Evolutionary conservation across 2,888 invertebrate species (phyloP), one percentile per base, ranked within the genome.

Genomic region (Ectobius pallidus): DNA sequence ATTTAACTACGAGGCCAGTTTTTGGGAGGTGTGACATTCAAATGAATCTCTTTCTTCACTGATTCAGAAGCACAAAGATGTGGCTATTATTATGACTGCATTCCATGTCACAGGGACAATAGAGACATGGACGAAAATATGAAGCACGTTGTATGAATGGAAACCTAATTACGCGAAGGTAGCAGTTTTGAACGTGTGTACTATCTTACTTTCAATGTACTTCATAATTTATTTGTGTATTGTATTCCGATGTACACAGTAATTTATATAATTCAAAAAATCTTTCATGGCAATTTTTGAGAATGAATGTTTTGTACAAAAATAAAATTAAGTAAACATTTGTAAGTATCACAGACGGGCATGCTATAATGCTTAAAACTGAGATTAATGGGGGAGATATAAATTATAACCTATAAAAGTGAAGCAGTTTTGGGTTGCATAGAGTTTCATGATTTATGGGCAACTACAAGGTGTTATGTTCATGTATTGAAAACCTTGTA

Each of bases 21-120:
- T 34, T 34, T 46, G 46, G 46, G n/a, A 46, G 46, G 46, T 14
- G 46, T n/a, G n/a, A 14, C n/a, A 46, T 46, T 7, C 18, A 46
- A 46, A 46, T 46, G 46, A 7, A n/a, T n/a, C n/a, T n/a, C 46
- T 46, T 46, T 46, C 46, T 46, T 46, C 46, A 46, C 46, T 46
- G n/a, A 46, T 46, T 46, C 46, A 46, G 46, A 46, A 46, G 46
- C 46, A 46, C 46, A n/a, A 11, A 14, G 46, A 14, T 46, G n/a
- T n/a, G 46, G 7, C n/a, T n/a, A 46, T 46, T 46, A 7, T 14
- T 46, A n/a, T n/a, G 16, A n/a, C 46, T n/a, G n/a, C 46, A n/a
- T 46, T 11, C 46, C 46, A n/a, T 46, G 46, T n/a, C 46, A n/a
- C n/a, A 3, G 9, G 3, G 7, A 14, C 46, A 46, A n/a, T 4